A percentile compares a stretch with the other conserved stretches of the same genome.
Evolutionary conservation across 1,140 invertebrate species (phyloP).

Genomic region (Magallana angulata): DNA sequence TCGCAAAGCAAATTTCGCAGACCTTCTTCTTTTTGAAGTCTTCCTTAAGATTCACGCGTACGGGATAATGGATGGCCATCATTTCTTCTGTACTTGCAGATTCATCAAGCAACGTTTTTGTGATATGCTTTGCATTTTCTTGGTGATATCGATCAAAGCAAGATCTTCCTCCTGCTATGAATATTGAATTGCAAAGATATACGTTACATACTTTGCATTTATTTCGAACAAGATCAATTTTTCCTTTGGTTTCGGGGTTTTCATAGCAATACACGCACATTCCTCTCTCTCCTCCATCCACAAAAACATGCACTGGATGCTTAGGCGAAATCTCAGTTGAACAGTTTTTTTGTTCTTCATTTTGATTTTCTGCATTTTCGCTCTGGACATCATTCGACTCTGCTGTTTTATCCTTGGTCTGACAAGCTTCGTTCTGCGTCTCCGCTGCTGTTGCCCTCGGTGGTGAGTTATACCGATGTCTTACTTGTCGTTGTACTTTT

Average conservation of each 20-base stretch:
- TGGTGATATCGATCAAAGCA: constrained; percentile 8
- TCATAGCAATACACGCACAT: neutral
- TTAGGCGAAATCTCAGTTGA: neutral
- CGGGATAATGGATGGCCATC: neutral
- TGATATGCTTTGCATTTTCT: neutral
- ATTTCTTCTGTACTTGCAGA: neutral
- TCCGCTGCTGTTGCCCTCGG: neutral
- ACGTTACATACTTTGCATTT: constrained; percentile 22
- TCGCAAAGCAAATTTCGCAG: neutral
- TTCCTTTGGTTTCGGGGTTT: neutral
- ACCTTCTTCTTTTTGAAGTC: neutral
- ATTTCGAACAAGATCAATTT: neutral
- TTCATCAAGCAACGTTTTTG: neutral
- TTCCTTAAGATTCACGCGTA: neutral
- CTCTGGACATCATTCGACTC: neutral
- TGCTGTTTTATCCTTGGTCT: neutral
- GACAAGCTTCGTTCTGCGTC: neutral
- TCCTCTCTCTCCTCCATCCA: neutral
- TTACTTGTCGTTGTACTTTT: neutral
- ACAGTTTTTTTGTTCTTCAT: neutral
- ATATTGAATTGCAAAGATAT: neutral
- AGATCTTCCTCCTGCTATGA: neutral
- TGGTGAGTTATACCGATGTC: neutral
- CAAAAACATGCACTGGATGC: neutral
- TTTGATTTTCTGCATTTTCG: neutral